These are phyloP conservation scores for Falco punctatus DNA, from an alignment of 2,113 vertebrate species.

Conservation along the genomic window DNA sequence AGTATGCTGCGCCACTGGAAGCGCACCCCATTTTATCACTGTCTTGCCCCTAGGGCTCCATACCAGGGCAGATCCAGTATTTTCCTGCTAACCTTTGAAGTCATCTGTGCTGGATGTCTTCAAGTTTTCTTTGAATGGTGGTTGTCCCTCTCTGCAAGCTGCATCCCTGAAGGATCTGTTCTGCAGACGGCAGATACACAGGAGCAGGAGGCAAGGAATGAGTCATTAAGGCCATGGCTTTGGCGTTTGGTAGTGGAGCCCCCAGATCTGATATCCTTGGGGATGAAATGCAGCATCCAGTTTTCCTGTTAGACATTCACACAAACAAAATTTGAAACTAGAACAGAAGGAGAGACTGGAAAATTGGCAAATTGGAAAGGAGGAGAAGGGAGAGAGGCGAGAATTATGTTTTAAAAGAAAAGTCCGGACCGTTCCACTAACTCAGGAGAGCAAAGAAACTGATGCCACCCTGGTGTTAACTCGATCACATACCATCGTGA, in stretches of 20 bases:
- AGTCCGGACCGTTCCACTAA: not conserved
- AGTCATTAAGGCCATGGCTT: not conserved
- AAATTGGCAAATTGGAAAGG: not conserved
- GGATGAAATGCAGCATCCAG: not conserved
- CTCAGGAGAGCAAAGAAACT: not conserved
- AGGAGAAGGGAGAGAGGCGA: not conserved
- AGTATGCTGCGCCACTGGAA: not conserved
- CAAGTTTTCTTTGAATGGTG: not conserved
- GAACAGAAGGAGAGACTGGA: not conserved
- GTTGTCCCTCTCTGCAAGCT: not conserved
- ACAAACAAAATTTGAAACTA: not conserved
- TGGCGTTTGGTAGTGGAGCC: not conserved
- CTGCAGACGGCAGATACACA: not conserved
- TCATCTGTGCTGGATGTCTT: not conserved
- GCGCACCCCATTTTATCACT: not conserved
- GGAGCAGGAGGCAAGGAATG: not conserved
- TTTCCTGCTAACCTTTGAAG: not conserved
- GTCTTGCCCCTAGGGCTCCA: not conserved
- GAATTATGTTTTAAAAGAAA: not conserved
- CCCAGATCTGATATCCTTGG: not conserved
- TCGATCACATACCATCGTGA: rapidly evolving
- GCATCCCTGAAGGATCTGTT: not conserved
- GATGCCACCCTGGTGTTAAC: not conserved
- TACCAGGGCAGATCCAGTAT: not conserved
- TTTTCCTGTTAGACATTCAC: not conserved